phyloP scores from a whole-genome alignment of 1,140 invertebrate genomes.

The Drosophila murphyi region DNA sequence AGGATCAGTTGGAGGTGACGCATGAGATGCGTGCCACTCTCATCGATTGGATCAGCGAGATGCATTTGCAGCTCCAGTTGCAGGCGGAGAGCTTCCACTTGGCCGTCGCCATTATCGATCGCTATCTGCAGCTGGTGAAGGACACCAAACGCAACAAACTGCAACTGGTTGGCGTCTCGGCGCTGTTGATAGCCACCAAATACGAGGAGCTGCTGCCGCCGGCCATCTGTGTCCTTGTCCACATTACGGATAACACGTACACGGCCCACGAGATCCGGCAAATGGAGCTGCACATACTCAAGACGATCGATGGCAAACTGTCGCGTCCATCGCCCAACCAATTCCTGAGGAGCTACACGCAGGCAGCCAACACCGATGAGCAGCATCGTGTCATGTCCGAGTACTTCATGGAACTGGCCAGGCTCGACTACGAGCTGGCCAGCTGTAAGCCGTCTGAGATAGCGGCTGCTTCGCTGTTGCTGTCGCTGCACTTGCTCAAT shows the following conservation, averaged over 20 bases:
- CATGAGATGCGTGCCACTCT: conserved; percentile 94
- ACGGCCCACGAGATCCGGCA: conserved; percentile 90
- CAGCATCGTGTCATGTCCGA: conserved; percentile 94
- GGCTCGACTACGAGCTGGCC: conserved; percentile 93
- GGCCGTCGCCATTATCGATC: conserved; percentile 94
- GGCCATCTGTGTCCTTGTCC: conserved; percentile 95
- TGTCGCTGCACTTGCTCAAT: conserved; percentile 85
- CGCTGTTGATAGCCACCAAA: conserved; percentile 96
- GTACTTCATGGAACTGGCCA: conserved; percentile 95
- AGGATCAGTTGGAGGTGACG: conserved; percentile 86
- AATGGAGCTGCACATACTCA: conserved; percentile 94
- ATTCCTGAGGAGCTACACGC: conserved; percentile 91
- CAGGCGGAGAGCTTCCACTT: conserved; percentile 96
- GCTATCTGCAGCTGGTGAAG: conserved; percentile 92
- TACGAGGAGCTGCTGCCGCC: conserved; percentile 98
- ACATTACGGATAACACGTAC: conserved; percentile 96
- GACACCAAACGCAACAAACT: conserved; percentile 87
- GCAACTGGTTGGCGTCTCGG: conserved; percentile 96
- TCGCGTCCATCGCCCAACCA: conserved; percentile 94
- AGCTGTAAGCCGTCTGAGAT: conserved; percentile 92
- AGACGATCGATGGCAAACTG: conserved; percentile 91
- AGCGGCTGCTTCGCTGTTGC: conserved; percentile 86
- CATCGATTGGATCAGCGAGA: conserved; percentile 97
- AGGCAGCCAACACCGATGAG: conserved; percentile 88
- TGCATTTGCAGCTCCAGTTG: conserved; percentile 94